A percentile compares a stretch with the other conserved stretches of the same genome.
These are phyloP conservation scores for Mya arenaria DNA, from an alignment of 1,140 invertebrate species.

Conservation along the genomic window DNA sequence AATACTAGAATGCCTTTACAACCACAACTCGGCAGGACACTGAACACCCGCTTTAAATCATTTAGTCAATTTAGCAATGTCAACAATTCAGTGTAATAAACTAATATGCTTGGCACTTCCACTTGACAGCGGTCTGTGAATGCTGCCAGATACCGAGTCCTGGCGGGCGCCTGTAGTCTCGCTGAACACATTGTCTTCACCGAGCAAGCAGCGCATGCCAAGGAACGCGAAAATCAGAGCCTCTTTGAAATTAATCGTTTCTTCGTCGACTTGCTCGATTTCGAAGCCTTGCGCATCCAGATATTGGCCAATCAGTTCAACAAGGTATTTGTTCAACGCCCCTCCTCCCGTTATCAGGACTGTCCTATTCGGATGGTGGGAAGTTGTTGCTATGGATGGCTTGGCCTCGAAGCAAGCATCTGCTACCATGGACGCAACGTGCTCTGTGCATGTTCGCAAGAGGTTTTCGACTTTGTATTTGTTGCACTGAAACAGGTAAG, in stretches of 20 bases:
- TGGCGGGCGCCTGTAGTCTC: constrained; percentile 68
- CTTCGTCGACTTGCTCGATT: constrained; percentile 69
- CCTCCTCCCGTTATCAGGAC: constrained; percentile 78
- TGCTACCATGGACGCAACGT: constrained; percentile 66
- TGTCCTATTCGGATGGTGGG: background rate
- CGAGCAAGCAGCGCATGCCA: constrained; percentile 72
- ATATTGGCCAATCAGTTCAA: constrained; percentile 61
- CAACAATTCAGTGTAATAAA: constrained; percentile 6
- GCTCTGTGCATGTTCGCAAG: constrained; percentile 71
- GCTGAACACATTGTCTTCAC: constrained; percentile 68
- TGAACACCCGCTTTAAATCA: too few relatives aligned
- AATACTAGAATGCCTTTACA: too few relatives aligned
- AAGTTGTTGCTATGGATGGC: background rate
- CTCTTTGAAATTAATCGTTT: constrained; percentile 77
- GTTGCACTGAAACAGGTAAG: constrained; percentile 58
- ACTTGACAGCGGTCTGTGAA: constrained; percentile 67
- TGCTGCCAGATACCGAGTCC: constrained; percentile 74
- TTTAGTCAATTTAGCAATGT: too few relatives aligned
- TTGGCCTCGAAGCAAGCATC: constrained; percentile 58
- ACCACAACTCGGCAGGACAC: too few relatives aligned
- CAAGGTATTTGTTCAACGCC: constrained; percentile 71
- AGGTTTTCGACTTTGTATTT: constrained; percentile 64
- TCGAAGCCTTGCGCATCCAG: constrained; percentile 59
- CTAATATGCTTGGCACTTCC: constrained; percentile 11
- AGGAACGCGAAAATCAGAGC: constrained; percentile 76